Evolutionary conservation across 2,797 vertebrate genomes (phyloP).

Genomic region (Sebastes oblongus): DNA sequence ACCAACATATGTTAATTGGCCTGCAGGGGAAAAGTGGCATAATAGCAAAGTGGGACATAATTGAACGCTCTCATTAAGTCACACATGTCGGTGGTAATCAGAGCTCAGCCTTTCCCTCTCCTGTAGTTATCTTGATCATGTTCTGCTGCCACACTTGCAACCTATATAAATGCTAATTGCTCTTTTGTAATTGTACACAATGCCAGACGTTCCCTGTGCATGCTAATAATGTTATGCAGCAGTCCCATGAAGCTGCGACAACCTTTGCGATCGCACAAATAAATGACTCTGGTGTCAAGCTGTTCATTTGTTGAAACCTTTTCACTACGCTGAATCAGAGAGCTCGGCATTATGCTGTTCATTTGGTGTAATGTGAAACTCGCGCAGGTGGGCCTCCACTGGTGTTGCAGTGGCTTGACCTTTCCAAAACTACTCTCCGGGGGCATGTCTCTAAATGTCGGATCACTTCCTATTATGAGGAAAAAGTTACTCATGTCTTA

Average conservation of each 20-base stretch:
- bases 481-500: slow-evolving; percentile 49
- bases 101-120: slow-evolving; percentile 23
- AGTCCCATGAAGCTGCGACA: slow-evolving; percentile 46
- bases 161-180: slow-evolving; percentile 77
- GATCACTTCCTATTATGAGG: slow-evolving; percentile 61
- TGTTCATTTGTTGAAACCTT: slow-evolving; percentile 72
- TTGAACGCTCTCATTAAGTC: slow-evolving; percentile 42
- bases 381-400: slow-evolving; percentile 17
- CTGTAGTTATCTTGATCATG: slow-evolving; percentile 51
- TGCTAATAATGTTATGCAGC: slow-evolving; percentile 47
- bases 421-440: slow-evolving; percentile 61
- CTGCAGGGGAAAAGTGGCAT: not conserved
- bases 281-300: slow-evolving; percentile 57
- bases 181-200: slow-evolving; percentile 70
- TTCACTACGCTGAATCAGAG: slow-evolving; percentile 45
- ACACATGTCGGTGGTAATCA: slow-evolving; percentile 9
- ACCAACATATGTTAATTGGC: slow-evolving; percentile 18
- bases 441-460: slow-evolving; percentile 63
- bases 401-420: slow-evolving; percentile 65
- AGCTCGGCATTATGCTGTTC: slow-evolving; percentile 46
- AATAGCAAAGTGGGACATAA: slow-evolving; percentile 31
- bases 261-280: slow-evolving; percentile 59
- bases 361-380: slow-evolving; percentile 58
- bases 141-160: slow-evolving; percentile 19
- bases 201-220: slow-evolving; percentile 25